Evolutionary conservation across 2,888 invertebrate species (phyloP), one percentile per base, ranked within the genome.

Genomic region (Rotaria magnacalcarata): DNA sequence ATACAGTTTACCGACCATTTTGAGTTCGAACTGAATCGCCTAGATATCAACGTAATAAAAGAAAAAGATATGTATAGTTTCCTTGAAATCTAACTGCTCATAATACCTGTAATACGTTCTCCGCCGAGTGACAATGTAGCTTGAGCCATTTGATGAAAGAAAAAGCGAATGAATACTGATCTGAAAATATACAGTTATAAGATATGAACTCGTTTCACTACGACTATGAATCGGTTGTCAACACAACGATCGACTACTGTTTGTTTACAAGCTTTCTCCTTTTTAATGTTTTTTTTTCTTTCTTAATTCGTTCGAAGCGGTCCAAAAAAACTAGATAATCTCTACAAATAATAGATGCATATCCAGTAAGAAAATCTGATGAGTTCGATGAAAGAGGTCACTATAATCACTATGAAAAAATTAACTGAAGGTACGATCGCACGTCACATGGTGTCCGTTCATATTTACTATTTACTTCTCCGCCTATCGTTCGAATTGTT

Each of bases 11-110:
- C 67, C 93, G 93, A 98, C 98, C 98, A 94, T 99, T 98, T 94
- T 98, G 97, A 84, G 96, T 95, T 89, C 98, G 93, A 88, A 98
- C 95, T 87, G 97, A 94, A 87, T 95, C 94, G 88, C 98, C 98
- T 67, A 34, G 67, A 67, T 19, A 67, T 19, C 5, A 60, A 27
- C 27, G 7, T 27, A 10, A 11, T 2, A 67, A 67, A 34, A 34
- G 5, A 67, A 67, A 14, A 67, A 24, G 10, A 5, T 4, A n/a
- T n/a, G n/a, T n/a, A n/a, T 4, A 7, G 11, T 19, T 27, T 34
- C 3, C 3, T 19, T 54, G 5, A 67, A 34, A 34, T 4, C 19
- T 19, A 27, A 27, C 16, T 19, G 4, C 34, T 34, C 34, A 34
- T 16, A 34, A 67, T 67, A 67, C 67, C 67, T 67, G 67, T 67